Evolutionary conservation across 1,140 invertebrate species (phyloP), one percentile per base, ranked within the genome.

Genomic region (Drosophila seguyi): DNA sequence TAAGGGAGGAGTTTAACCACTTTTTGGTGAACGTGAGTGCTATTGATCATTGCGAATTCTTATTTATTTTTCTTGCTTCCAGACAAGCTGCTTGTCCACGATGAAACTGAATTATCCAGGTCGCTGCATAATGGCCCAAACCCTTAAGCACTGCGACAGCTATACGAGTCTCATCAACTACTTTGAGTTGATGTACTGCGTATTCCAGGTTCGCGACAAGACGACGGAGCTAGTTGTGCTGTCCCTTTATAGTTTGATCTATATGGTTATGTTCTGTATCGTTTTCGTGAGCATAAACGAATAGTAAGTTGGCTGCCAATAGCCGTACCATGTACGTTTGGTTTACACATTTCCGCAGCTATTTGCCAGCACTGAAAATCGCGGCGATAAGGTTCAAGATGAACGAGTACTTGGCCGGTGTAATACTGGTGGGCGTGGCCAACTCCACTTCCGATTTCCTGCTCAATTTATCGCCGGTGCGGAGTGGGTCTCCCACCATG

Each of bases 331-430:
- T 16, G 11, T 8, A 27, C 27, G 8, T 7, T 7, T 6, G n/a
- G 25, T 34, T n/a, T 39, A 18, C 22, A 3, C 22, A 13, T 14
- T 18, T n/a, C 4, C 22, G 11, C 5, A 14, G 83, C 36, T 67
- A 80, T 14, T 25, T 45, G 25, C 76, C 76, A 11, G 38, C 58
- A 3, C 41, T 87, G 5, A 88, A 84, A 44, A 74, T 90, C 1
- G 34, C 75, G 0, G 48, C 84, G 0, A 7, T 69, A 0, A 60
- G 48, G 8, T 0, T 84, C 42, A 65, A 34, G 0, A 39, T 87
- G 53, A 87, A 73, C 41, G 85, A 87, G 29, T 66, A 80, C 16
- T 14, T 87, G 36, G 77, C 84, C 0, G 84, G 84, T 0, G 80
- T 63, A 7, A 65, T 78, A 0, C 20, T 87, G 0, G 18, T 87